Evolutionary conservation across 2,797 vertebrate genomes (phyloP).

Genomic region (Acrocephalus scirpaceus): DNA sequence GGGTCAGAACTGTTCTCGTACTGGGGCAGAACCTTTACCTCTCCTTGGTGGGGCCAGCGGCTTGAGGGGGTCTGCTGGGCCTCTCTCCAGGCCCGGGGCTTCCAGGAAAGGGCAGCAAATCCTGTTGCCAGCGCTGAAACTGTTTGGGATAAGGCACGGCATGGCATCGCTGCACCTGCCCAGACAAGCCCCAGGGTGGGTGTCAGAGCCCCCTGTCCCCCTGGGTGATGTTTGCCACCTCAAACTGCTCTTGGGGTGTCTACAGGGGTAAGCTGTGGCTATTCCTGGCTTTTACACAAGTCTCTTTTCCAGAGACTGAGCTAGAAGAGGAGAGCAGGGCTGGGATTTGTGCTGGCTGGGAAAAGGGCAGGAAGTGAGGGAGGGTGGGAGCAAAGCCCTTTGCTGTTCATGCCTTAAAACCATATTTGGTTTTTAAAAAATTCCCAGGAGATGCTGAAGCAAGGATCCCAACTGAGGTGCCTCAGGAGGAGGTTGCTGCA

Average conservation of each 20-base stretch:
- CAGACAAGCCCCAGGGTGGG: fast-evolving
- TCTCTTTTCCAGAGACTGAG: background rate
- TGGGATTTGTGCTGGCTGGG: background rate
- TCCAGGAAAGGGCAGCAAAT: background rate
- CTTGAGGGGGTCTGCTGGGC: background rate
- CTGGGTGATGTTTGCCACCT: background rate
- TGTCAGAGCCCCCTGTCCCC: background rate
- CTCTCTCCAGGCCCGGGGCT: background rate
- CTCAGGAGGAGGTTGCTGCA: fast-evolving
- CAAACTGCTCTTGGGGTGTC: background rate
- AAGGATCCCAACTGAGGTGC: background rate
- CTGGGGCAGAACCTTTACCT: background rate
- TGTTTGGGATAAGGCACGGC: fast-evolving
- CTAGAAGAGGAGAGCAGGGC: background rate
- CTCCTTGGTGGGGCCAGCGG: background rate
- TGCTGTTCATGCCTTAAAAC: background rate
- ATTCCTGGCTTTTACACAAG: background rate
- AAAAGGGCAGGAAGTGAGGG: background rate
- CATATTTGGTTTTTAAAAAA: background rate
- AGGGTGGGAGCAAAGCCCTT: background rate
- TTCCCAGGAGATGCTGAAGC: background rate
- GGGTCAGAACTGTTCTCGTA: background rate
- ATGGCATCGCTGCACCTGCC: fast-evolving
- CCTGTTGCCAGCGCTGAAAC: background rate
- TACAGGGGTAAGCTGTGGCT: background rate